These are phyloP conservation scores for Aphelocoma californica DNA, from an alignment of 2,797 vertebrate species.

Conservation along the genomic window DNA sequence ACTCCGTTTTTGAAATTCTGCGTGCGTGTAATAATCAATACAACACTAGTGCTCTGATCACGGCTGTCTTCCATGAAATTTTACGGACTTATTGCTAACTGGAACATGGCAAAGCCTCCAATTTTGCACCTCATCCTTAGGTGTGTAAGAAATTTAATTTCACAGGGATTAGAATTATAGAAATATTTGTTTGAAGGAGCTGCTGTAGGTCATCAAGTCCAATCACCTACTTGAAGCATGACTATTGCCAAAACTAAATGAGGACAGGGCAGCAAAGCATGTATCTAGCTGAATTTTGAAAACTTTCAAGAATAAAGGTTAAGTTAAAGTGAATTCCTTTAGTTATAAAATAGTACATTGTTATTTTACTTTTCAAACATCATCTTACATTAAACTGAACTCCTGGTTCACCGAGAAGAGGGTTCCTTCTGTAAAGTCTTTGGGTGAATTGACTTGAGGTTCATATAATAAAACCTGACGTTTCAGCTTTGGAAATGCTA, in stretches of 20 bases:
- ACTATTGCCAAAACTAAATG: neutral
- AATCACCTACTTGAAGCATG: neutral
- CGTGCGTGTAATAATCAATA: neutral
- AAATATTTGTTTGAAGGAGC: neutral
- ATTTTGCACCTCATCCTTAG: neutral
- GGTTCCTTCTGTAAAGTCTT: constrained; percentile 98
- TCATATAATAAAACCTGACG: constrained; percentile 95
- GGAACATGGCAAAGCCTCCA: neutral
- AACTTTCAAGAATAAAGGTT: neutral
- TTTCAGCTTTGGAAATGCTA: constrained; percentile 98
- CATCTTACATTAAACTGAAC: constrained; percentile 96
- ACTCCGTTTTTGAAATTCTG: neutral
- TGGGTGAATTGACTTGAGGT: constrained; percentile 94
- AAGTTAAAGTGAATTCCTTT: neutral
- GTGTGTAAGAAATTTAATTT: neutral
- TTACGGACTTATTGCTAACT: neutral
- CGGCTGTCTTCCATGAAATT: neutral
- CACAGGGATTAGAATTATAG: neutral
- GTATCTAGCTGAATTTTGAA: neutral
- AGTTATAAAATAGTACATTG: constrained; percentile 21
- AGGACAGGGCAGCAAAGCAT: neutral
- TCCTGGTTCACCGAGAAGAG: constrained; percentile 98
- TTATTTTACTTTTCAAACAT: constrained; percentile 63
- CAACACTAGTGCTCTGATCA: neutral
- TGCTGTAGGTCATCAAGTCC: neutral